Conservation (phyloP, 2,113 vertebrate genomes). For the Saguinus midas region DNA sequence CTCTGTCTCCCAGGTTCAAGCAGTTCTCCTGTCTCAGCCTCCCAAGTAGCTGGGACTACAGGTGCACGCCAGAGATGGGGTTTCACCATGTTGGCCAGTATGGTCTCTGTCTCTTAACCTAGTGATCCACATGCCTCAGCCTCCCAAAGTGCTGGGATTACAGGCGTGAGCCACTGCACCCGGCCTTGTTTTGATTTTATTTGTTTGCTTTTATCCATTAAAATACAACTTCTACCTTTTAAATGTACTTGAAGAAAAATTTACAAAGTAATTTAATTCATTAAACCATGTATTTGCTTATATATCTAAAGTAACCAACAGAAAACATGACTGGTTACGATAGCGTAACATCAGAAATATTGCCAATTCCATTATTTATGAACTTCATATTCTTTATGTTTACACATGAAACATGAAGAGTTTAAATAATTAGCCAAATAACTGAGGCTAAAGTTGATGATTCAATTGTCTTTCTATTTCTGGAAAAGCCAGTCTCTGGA, state of each 20-base stretch:
- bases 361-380: neutral
- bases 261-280: neutral
- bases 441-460: neutral
- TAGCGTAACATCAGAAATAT: neutral
- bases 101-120: too few relatives aligned
- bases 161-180: too few relatives aligned
- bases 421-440: neutral
- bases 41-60: too few relatives aligned
- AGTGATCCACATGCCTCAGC: too few relatives aligned
- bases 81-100: too few relatives aligned
- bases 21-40: too few relatives aligned
- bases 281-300: neutral
- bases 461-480: neutral
- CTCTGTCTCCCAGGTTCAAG: too few relatives aligned
- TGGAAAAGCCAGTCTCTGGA: neutral
- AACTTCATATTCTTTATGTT: neutral
- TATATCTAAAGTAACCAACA: neutral
- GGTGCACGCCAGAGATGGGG: too few relatives aligned
- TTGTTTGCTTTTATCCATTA: neutral
- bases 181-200: neutral
- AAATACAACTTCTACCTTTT: neutral
- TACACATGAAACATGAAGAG: neutral
- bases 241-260: constrained; percentile 7
- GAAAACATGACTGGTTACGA: neutral
- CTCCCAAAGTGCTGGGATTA: too few relatives aligned